Base-by-base conservation (phyloP, 2,888 invertebrate species). In the Andrena minutula region DNA sequence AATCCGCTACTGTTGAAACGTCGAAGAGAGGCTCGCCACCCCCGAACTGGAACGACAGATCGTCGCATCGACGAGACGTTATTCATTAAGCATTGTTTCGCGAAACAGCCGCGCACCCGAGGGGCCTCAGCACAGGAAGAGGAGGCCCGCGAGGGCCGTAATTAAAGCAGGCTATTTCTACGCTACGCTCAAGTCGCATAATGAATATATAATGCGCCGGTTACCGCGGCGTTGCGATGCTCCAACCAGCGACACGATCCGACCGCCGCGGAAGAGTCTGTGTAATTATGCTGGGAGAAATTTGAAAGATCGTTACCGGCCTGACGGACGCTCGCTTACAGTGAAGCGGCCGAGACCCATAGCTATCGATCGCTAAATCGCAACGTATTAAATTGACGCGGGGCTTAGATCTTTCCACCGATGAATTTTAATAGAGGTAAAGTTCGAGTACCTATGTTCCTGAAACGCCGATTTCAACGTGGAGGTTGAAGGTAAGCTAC, bases 1-100 rank as follows among this genome's bases (percentile, higher is more conserved):
- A 41, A 41, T 41, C 41, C 41, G 41, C 16, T 16, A 1, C 41
- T 4, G 41, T 41, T 5, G 41, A 16, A 12, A 41, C 41, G 41
- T 16, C 41, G 41, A 41, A 41, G 41, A 4, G 41, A 5, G 12
- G 41, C 41, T 4, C 16, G 41, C 41, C 41, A 41, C 16, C 41
- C 41, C 41, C 16, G 41, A 41, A 41, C 6, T 23, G 26, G 16
- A 56, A 35, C 51, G 58, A 49, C 26, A 74, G 41, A 41, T 2
- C 30, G 35, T 8, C 12, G 30, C 77, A 73, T 81, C 81, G 72
- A 41, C 56, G 74, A 83, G 77, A 82, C 72, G 41, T 82, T 82
- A 79, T 79, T 83, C 78, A 72, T 82, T 79, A 66, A 63, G 32
- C 82, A 83, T 79, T 82, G 82, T 84, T 79, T 60, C 79, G 47